Percentiles rank a stretch among this genome's conserved stretches.
Conservation (phyloP, 92 coral and sea anemone genomes). For the Actinernus sp. region DNA sequence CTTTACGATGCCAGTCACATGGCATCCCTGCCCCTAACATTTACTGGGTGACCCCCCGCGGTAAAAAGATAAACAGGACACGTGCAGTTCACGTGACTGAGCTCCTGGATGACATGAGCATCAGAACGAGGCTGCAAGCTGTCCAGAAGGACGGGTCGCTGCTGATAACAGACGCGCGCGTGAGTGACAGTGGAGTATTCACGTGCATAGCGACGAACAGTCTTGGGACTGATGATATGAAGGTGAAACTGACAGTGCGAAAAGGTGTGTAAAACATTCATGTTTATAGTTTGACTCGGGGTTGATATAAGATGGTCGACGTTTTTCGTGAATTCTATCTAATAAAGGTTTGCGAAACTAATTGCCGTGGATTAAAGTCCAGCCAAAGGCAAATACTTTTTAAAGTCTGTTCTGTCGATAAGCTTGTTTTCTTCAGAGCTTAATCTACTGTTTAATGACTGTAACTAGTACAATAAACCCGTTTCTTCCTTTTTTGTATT, state of each 20-base stretch:
- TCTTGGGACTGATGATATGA: constrained; percentile 36
- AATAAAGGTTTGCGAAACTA: no score
- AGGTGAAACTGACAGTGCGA: constrained; percentile 49
- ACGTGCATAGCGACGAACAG: constrained; percentile 60
- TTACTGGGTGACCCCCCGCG: constrained; percentile 63
- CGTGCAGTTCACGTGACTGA: constrained; percentile 16
- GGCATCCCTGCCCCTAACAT: constrained; percentile 62
- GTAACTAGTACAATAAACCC: not conserved
- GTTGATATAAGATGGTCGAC: not conserved
- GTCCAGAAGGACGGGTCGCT: constrained; percentile 68
- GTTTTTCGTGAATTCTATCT: no score
- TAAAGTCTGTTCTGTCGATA: no score
- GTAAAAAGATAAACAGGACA: constrained; percentile 18
- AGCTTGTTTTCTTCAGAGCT: not conserved
- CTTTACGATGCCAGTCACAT: constrained; percentile 61
- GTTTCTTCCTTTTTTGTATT: no score
- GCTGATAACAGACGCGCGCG: constrained; percentile 41
- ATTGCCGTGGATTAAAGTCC: no score
- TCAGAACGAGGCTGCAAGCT: constrained; percentile 5
- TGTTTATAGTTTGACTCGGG: not conserved
- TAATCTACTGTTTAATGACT: not conserved
- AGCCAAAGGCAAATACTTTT: no score
- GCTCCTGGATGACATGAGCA: constrained; percentile 50
- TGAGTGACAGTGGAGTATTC: constrained; percentile 55
- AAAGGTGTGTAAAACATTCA: constrained; percentile 46